phyloP scores from a whole-genome alignment of 1,140 invertebrate species.

The Oscheius sp. region DNA sequence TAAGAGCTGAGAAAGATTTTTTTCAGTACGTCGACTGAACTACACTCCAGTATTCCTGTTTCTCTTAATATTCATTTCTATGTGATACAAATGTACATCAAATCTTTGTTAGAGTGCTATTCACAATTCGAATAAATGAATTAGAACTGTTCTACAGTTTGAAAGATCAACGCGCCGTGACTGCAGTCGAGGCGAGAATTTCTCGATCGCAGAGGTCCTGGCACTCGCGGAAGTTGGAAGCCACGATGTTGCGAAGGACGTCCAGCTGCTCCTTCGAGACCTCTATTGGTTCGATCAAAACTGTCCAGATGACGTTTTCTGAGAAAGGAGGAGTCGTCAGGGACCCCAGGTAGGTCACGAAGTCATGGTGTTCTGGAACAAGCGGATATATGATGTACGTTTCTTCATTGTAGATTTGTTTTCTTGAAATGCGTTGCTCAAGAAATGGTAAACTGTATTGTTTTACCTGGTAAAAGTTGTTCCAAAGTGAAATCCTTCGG shows the following conservation, averaged over 20 bases:
- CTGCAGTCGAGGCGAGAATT: slow-evolving; percentile 15
- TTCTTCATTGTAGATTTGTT: neutral
- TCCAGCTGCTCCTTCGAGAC: slow-evolving; percentile 39
- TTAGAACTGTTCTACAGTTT: no score
- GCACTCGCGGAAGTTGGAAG: slow-evolving; percentile 38
- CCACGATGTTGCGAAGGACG: slow-evolving; percentile 37
- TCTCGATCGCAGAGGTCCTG: slow-evolving; percentile 34
- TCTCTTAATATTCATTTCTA: no score
- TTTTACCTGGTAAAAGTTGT: slow-evolving; percentile 2
- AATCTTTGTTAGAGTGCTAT: no score
- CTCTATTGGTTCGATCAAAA: slow-evolving; percentile 37
- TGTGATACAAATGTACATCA: no score
- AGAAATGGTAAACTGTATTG: neutral
- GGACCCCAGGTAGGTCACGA: slow-evolving; percentile 59
- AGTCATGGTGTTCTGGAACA: slow-evolving; percentile 42
- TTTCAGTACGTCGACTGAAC: no score
- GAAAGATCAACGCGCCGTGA: neutral
- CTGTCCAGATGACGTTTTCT: slow-evolving; percentile 58
- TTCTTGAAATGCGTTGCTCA: neutral
- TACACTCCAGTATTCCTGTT: no score
- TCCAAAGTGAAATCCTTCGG: slow-evolving; percentile 33
- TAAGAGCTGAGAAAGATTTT: no score
- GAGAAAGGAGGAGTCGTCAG: slow-evolving; percentile 58
- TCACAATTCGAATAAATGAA: no score
- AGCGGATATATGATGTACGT: neutral